These are phyloP conservation scores for Brenthis hecate DNA, from an alignment of 2,888 invertebrate species.

Conservation along the genomic window DNA sequence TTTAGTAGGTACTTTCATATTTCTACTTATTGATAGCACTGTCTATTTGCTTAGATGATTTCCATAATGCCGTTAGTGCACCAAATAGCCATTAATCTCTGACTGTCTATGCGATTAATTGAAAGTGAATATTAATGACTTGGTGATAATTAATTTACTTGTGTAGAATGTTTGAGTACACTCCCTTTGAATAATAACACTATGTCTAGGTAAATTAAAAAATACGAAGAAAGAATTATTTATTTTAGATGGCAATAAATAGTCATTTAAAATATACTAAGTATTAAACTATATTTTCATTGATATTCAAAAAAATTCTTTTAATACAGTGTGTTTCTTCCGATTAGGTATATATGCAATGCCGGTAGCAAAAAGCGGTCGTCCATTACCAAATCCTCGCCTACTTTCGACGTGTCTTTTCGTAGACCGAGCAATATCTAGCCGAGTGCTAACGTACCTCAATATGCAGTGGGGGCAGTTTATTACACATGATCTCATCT, in stretches of 20 bases:
- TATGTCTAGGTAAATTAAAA: too few species aligned
- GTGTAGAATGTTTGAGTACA: background rate
- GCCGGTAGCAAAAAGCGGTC: constrained; percentile 79
- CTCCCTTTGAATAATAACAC: too few species aligned
- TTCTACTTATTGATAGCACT: too few species aligned
- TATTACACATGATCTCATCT: constrained; percentile 86
- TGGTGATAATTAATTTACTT: constrained; percentile 1
- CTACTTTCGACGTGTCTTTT: constrained; percentile 84
- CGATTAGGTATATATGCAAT: constrained; percentile 69
- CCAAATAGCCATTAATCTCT: too few species aligned
- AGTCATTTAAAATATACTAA: too few species aligned
- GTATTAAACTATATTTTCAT: too few species aligned
- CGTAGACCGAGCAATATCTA: constrained; percentile 72
- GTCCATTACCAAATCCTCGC: constrained; percentile 84
- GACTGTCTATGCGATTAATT: background rate
- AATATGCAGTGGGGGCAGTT: constrained; percentile 89
- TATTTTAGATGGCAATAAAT: too few species aligned
- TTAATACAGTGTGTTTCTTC: background rate
- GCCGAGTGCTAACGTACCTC: constrained; percentile 80
- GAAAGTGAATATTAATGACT: constrained; percentile 2
- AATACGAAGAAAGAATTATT: too few species aligned
- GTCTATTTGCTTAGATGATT: background rate
- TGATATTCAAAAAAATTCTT: background rate
- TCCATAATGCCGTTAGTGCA: too few species aligned
- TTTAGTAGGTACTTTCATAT: too few species aligned